phyloP scores from a whole-genome alignment of 2,888 invertebrate genomes.

The Isoperla grammatica region DNA sequence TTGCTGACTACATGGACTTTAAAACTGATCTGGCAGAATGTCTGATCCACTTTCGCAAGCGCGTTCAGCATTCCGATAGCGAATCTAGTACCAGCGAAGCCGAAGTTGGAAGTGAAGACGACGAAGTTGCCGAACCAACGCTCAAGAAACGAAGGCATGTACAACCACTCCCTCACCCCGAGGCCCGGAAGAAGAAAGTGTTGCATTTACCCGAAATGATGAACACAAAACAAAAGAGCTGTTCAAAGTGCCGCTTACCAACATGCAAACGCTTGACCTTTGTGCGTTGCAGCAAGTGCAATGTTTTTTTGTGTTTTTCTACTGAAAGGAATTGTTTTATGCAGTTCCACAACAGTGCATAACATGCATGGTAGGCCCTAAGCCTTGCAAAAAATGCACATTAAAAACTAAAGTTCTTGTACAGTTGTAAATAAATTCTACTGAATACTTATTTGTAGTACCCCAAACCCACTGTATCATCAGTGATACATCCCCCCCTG shows the following conservation, averaged over 20 bases:
- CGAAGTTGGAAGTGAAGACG: slow-evolving; percentile 1
- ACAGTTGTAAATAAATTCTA: no score
- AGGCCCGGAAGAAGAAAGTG: no score
- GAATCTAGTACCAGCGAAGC: no score
- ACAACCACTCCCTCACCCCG: no score
- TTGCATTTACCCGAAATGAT: slow-evolving; percentile 17
- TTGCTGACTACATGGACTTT: slow-evolving; percentile 3
- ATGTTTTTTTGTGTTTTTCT: slow-evolving; percentile 17
- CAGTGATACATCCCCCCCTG: no score
- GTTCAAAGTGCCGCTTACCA: slow-evolving; percentile 13
- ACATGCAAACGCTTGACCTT: slow-evolving; percentile 12
- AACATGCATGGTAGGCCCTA: no score
- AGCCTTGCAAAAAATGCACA: no score
- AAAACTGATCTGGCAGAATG: slow-evolving; percentile 18
- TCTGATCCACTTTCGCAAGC: background rate
- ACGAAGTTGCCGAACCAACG: background rate
- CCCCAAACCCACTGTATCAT: no score
- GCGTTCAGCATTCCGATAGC: background rate
- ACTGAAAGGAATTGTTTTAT: slow-evolving; percentile 11
- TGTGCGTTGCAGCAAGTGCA: slow-evolving; percentile 10
- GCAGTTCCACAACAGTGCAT: background rate
- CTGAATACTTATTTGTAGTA: no score
- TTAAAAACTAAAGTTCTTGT: no score
- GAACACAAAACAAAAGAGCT: slow-evolving; percentile 13
- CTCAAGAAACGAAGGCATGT: no score